Conservation (phyloP, 1,140 invertebrate genomes). For the Oreohelix idahoensis region DNA sequence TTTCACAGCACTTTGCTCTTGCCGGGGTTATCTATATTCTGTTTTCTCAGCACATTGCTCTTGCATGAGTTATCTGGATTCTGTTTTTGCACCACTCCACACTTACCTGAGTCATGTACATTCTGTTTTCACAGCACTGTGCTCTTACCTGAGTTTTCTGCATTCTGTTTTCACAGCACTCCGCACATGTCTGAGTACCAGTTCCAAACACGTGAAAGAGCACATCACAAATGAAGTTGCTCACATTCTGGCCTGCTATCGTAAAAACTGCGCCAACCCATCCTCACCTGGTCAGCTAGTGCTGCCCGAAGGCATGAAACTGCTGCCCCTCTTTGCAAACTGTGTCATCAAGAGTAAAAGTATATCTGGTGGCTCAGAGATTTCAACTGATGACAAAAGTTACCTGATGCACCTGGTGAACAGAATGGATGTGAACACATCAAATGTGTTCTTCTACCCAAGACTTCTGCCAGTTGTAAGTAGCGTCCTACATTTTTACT, state of each 20-base stretch:
- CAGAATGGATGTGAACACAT: conserved; percentile 86
- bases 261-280: conserved; percentile 92
- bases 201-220: conserved; percentile 78
- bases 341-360: conserved; percentile 94
- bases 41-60: too few relatives aligned
- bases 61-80: too few relatives aligned
- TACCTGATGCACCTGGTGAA: conserved; percentile 89
- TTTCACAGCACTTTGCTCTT: too few relatives aligned
- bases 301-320: conserved; percentile 97
- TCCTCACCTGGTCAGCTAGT: conserved; percentile 95
- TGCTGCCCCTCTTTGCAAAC: conserved; percentile 95
- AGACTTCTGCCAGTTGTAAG: conserved; percentile 84
- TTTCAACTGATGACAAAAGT: conserved; percentile 87
- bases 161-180: conserved; percentile 61
- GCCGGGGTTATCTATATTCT: too few relatives aligned
- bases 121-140: too few relatives aligned
- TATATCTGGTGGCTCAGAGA: conserved; percentile 84
- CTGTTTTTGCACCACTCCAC: too few relatives aligned
- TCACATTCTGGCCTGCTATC: conserved; percentile 91
- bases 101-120: too few relatives aligned
- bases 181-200: conserved; percentile 68
- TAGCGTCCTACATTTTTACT: not conserved
- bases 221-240: conserved; percentile 81
- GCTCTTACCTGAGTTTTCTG: too few relatives aligned
- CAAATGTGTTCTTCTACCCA: conserved; percentile 91